Conservation (phyloP, 2,113 vertebrate genomes). For the Anseranas semipalmata region DNA sequence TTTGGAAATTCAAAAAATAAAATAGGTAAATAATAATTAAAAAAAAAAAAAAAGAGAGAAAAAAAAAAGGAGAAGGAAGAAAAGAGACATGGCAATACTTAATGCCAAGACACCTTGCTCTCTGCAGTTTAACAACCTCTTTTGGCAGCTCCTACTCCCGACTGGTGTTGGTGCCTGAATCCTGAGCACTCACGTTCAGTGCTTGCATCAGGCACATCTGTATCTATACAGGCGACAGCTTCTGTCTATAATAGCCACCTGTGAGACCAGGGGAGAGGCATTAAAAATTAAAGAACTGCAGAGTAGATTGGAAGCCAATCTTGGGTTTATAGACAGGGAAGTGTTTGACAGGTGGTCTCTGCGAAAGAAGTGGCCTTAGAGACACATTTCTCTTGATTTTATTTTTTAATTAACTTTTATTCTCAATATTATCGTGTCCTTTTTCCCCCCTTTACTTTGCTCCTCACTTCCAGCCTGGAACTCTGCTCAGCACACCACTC, state of each 20-base stretch:
- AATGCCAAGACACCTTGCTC: background rate
- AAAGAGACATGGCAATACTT: background rate
- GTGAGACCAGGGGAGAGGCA: slow-evolving; percentile 71
- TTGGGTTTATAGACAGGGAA: slow-evolving; percentile 76
- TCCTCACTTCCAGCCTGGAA: slow-evolving; percentile 19
- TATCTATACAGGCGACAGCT: slow-evolving; percentile 62
- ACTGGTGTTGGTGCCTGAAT: background rate
- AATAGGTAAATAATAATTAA: background rate
- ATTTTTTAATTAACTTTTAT: slow-evolving; percentile 88
- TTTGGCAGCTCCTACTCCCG: background rate
- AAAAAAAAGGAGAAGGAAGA: background rate
- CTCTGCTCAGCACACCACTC: slow-evolving; percentile 36
- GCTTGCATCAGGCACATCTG: slow-evolving; percentile 26
- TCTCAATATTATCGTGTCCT: slow-evolving; percentile 67
- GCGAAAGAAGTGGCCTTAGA: slow-evolving; percentile 76
- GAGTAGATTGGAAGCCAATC: slow-evolving; percentile 67
- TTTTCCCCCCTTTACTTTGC: background rate
- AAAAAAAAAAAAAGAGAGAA: no score
- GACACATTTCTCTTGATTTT: slow-evolving; percentile 84
- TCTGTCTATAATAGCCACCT: slow-evolving; percentile 67
- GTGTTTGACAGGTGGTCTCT: slow-evolving; percentile 81
- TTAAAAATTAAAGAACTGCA: slow-evolving; percentile 81
- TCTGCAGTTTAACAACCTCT: slow-evolving; percentile 33
- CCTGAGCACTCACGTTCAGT: background rate
- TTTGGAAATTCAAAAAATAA: background rate